phyloP scores from a whole-genome alignment of 2,113 vertebrate genomes.

The Scortum barcoo region DNA sequence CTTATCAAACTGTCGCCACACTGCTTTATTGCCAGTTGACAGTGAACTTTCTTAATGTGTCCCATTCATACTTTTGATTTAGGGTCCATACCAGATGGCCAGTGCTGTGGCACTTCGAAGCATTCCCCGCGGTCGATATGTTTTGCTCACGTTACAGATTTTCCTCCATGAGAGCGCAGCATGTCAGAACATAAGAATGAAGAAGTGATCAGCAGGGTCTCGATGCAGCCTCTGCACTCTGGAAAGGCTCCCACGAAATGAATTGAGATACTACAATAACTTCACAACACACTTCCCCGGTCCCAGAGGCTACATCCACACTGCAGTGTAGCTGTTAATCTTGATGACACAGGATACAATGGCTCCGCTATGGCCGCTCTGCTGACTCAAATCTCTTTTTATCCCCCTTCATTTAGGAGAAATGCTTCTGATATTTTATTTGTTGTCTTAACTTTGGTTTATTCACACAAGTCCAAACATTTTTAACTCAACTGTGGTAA shows the following conservation, averaged over 20 bases:
- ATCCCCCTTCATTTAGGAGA: slow-evolving; percentile 47
- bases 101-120: neutral
- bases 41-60: slow-evolving; percentile 11
- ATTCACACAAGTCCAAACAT: slow-evolving; percentile 45
- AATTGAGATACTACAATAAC: slow-evolving; percentile 65
- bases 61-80: slow-evolving; percentile 61
- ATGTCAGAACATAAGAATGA: slow-evolving; percentile 66
- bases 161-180: slow-evolving; percentile 4
- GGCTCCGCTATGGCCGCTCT: slow-evolving; percentile 67
- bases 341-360: slow-evolving; percentile 58
- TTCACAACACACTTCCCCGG: slow-evolving; percentile 40
- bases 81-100: slow-evolving; percentile 18
- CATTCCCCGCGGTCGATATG: slow-evolving; percentile 31
- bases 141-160: slow-evolving; percentile 51
- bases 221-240: slow-evolving; percentile 26
- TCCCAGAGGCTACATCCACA: slow-evolving; percentile 68
- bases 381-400: slow-evolving; percentile 42
- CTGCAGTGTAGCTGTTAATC: slow-evolving; percentile 71
- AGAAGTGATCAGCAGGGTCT: slow-evolving; percentile 57
- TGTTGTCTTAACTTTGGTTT: slow-evolving; percentile 44
- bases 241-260: slow-evolving; percentile 60
- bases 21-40: slow-evolving; percentile 9
- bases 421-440: slow-evolving; percentile 53
- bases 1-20: neutral
- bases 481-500: slow-evolving; percentile 27